Evolutionary conservation across 2,888 invertebrate genomes (phyloP).

Genomic region (Tanaodytes sp.): DNA sequence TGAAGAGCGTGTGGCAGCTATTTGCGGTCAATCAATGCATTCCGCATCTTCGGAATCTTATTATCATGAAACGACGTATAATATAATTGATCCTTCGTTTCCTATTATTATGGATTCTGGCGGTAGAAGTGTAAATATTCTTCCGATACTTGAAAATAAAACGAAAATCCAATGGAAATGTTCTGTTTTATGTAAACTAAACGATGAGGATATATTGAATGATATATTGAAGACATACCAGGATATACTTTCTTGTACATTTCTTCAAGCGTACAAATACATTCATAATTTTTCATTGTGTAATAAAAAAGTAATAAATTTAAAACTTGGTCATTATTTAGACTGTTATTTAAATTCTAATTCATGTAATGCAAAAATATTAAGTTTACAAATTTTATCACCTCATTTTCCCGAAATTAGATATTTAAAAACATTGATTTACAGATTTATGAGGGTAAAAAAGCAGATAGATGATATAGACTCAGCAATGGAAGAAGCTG

Average conservation of each 20-base stretch:
- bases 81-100: neutral
- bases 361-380: no score
- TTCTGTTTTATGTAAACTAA: constrained; percentile 6
- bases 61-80: constrained; percentile 17
- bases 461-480: no score
- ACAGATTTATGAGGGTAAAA: no score
- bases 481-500: no score
- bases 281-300: no score
- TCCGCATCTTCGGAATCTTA: constrained; percentile 8
- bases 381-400: no score
- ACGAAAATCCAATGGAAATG: constrained; percentile 15
- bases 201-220: neutral
- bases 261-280: no score
- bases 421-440: no score
- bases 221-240: neutral
- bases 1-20: constrained; percentile 4
- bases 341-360: no score
- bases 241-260: neutral
- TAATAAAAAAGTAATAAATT: no score
- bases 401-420: no score
- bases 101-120: constrained; percentile 14
- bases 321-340: no score
- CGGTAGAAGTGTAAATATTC: neutral
- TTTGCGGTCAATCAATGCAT: constrained; percentile 18
- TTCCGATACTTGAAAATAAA: neutral